These are phyloP conservation scores for Echiichthys vipera DNA, from an alignment of 2,797 vertebrate genomes.

Conservation along the genomic window DNA sequence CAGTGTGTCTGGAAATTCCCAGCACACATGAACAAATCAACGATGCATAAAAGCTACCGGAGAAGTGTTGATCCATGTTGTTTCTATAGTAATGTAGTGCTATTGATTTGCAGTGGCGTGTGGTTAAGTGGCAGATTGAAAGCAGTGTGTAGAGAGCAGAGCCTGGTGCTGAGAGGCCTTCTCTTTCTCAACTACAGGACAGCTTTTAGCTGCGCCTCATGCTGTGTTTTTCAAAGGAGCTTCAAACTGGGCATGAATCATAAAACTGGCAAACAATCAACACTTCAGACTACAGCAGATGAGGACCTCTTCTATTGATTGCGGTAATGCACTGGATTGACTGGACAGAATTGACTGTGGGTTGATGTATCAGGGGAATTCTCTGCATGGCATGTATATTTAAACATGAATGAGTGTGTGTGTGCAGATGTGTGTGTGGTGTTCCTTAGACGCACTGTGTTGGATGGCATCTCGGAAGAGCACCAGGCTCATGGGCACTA, in stretches of 20 bases:
- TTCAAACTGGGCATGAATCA: conserved; percentile 59
- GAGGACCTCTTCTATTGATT: conserved; percentile 58
- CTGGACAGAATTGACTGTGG: conserved; percentile 34
- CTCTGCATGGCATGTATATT: too few species aligned
- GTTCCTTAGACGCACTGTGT: conserved; percentile 81
- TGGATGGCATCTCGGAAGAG: conserved; percentile 91
- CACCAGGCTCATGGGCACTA: conserved; percentile 88
- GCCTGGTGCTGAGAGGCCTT: conserved; percentile 54
- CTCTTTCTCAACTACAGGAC: conserved; percentile 54
- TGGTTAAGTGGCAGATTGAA: conserved; percentile 64
- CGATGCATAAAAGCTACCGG: neutral
- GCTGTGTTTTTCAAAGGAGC: conserved; percentile 59
- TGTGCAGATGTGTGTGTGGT: neutral
- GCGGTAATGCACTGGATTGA: conserved; percentile 60
- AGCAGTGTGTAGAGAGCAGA: conserved; percentile 37
- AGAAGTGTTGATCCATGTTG: conserved; percentile 16
- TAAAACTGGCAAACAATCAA: conserved; percentile 52
- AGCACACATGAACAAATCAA: neutral
- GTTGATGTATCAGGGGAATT: conserved; percentile 22
- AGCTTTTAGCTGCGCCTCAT: conserved; percentile 68
- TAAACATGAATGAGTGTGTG: neutral
- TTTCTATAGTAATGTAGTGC: conserved; percentile 56
- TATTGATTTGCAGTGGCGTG: conserved; percentile 64
- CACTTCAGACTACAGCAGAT: conserved; percentile 42
- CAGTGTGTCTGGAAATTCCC: neutral